These are phyloP conservation scores for Triops cancriformis DNA, from an alignment of 1,140 invertebrate genomes.

Conservation along the genomic window DNA sequence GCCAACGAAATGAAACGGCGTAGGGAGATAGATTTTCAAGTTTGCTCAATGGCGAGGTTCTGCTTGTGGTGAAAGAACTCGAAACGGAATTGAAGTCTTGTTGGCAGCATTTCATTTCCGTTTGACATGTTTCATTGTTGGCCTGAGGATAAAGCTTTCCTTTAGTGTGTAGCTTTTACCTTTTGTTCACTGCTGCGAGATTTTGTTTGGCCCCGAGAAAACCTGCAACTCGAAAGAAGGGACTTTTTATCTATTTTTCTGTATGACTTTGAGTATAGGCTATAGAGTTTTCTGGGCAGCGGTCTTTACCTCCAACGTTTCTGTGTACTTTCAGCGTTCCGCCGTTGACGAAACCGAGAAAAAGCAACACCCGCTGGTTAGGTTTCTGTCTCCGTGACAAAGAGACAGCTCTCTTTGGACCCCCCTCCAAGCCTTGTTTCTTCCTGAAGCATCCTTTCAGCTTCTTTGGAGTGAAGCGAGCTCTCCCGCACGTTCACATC, in stretches of 20 bases:
- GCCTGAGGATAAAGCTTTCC: neutral
- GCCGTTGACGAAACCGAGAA: neutral
- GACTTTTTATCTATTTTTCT: neutral
- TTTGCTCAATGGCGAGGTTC: neutral
- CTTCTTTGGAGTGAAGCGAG: neutral
- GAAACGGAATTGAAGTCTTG: neutral
- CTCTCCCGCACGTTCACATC: neutral
- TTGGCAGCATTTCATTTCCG: neutral
- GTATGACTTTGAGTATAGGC: neutral
- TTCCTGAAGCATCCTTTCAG: neutral
- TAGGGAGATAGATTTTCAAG: neutral
- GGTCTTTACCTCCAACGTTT: neutral
- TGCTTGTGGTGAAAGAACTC: neutral
- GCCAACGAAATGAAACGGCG: neutral
- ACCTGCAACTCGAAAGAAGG: neutral
- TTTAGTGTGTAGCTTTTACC: neutral
- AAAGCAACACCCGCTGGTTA: neutral
- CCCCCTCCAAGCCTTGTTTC: slow-evolving; percentile 7
- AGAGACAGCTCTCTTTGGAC: neutral
- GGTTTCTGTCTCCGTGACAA: slow-evolving; percentile 8
- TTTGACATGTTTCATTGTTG: neutral
- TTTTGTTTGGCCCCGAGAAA: neutral
- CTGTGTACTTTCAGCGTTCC: neutral
- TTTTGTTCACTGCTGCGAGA: neutral
- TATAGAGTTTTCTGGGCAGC: neutral